Evolutionary conservation across 2,113 vertebrate species (phyloP).

Genomic region (Leptobrachium ailaonicum): DNA sequence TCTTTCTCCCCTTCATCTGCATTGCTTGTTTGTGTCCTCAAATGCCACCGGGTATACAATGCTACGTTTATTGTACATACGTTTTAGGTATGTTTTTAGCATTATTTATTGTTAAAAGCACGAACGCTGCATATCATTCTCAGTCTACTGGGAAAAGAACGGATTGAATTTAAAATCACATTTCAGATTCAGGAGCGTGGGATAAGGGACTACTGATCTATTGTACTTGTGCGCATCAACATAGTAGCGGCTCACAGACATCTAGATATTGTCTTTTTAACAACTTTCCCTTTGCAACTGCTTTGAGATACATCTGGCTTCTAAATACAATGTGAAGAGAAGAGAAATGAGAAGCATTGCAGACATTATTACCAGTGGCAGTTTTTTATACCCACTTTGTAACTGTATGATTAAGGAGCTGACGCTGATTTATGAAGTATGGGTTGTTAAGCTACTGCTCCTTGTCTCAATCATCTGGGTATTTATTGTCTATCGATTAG

Average conservation of each 20-base stretch:
- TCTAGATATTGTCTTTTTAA: slow-evolving; percentile 2
- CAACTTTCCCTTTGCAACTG: neutral
- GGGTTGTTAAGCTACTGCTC: too few relatives aligned
- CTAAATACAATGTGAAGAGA: slow-evolving; percentile 8
- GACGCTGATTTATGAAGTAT: too few relatives aligned
- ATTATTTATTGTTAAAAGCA: slow-evolving; percentile 23
- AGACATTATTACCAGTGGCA: neutral
- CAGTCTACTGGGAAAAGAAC: slow-evolving; percentile 10
- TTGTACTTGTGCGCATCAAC: slow-evolving; percentile 7
- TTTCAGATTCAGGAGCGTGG: slow-evolving; percentile 24
- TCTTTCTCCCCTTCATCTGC: too few relatives aligned
- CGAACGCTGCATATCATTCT: slow-evolving; percentile 5
- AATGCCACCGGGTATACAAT: neutral
- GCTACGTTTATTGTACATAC: neutral
- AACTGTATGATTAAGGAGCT: too few relatives aligned
- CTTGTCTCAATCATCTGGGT: too few relatives aligned
- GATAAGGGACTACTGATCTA: slow-evolving; percentile 33
- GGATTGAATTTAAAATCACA: slow-evolving; percentile 29
- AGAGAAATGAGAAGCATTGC: slow-evolving; percentile 1
- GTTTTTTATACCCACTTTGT: neutral
- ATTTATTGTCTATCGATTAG: too few relatives aligned
- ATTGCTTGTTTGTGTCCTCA: too few relatives aligned
- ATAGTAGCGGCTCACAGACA: slow-evolving; percentile 16
- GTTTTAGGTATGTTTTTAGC: neutral
- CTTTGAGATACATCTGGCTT: neutral